phyloP scores from a whole-genome alignment of 2,797 vertebrate species.

The Chaetodon trifasciatus region DNA sequence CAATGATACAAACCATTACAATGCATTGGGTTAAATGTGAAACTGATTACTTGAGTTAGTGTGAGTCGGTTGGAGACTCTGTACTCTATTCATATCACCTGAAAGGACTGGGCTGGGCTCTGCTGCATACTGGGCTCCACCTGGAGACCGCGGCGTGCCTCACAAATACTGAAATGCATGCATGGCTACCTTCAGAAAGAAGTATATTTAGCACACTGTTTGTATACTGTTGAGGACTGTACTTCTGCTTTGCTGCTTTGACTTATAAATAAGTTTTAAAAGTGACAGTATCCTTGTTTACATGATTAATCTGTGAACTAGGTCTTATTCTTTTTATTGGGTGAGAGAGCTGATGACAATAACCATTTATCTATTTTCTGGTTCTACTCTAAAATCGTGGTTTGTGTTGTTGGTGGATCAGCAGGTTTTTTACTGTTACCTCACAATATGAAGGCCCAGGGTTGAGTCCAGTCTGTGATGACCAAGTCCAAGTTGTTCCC shows the following conservation, averaged over 20 bases:
- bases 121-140: conserved; percentile 34
- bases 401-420: neutral
- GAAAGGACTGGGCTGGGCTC: conserved; percentile 52
- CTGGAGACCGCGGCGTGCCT: conserved; percentile 21
- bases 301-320: neutral
- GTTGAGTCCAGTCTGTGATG: neutral
- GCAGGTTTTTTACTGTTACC: too few relatives aligned
- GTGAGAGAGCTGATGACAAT: neutral
- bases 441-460: too few relatives aligned
- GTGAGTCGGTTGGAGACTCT: conserved; percentile 50
- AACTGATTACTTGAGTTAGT: conserved; percentile 3
- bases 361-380: neutral
- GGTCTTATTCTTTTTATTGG: neutral
- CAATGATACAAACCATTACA: conserved; percentile 2
- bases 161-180: neutral
- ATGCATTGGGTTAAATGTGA: conserved; percentile 32
- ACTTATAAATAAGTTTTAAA: too few relatives aligned
- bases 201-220: neutral
- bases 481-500: neutral
- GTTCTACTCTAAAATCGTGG: neutral
- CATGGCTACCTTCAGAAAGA: neutral
- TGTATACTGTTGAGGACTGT: neutral
- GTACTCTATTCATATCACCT: conserved; percentile 23
- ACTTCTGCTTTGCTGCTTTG: neutral
- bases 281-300: neutral